Percentiles rank a stretch among this genome's conserved stretches.
These are phyloP conservation scores for Brachyhypopomus gauderio DNA, from an alignment of 2,113 vertebrate species.

Conservation along the genomic window DNA sequence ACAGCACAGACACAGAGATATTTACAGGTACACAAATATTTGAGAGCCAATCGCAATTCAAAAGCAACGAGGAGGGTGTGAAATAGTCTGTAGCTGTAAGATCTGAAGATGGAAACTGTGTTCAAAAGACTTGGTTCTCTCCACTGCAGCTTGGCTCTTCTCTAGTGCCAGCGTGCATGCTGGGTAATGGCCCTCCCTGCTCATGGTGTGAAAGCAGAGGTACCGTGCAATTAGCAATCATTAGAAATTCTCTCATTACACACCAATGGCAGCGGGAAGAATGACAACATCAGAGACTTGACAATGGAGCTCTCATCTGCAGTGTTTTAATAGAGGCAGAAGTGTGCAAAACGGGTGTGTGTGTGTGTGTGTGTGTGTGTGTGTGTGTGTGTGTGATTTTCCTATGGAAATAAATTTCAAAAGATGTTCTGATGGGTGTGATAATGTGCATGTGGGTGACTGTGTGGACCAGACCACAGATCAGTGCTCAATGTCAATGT, in stretches of 20 bases:
- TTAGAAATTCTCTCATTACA: conserved; percentile 67
- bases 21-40: background rate
- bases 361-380: background rate
- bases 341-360: too few relatives aligned
- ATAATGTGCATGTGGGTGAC: background rate
- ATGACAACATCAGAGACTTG: conserved; percentile 55
- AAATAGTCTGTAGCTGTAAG: background rate
- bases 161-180: conserved; percentile 2
- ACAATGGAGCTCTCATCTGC: conserved; percentile 7
- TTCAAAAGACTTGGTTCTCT: conserved; percentile 1
- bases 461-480: conserved; percentile 25
- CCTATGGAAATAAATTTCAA: background rate
- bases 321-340: conserved; percentile 11
- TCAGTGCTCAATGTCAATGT: background rate
- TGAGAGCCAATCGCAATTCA: background rate
- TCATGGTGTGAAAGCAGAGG: conserved; percentile 33
- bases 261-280: conserved; percentile 48
- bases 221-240: conserved; percentile 57
- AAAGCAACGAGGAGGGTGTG: background rate
- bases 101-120: background rate
- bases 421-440: background rate
- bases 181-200: conserved; percentile 31
- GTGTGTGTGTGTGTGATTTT: conserved; percentile 7
- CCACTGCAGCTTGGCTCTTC: background rate
- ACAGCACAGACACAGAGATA: too few relatives aligned